A percentile compares a stretch with the other conserved stretches of the same genome.
Evolutionary conservation across 2,888 invertebrate species (phyloP).

Genomic region (Aelia acuminata): DNA sequence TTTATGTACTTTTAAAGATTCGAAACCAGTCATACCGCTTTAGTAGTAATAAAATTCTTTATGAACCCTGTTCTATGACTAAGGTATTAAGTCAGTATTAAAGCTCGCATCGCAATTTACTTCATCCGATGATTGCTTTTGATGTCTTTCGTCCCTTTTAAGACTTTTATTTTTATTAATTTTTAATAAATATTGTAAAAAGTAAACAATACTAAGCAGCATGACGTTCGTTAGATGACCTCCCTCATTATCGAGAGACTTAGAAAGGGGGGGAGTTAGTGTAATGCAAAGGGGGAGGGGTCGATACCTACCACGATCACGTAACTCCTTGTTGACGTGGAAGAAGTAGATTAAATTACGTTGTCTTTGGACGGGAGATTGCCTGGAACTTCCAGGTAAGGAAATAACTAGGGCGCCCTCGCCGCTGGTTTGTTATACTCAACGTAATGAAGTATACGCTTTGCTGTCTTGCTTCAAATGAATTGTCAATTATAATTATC

Average conservation of each 20-base stretch:
- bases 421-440: neutral
- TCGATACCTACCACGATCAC: neutral
- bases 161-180: too few species aligned
- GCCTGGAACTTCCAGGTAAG: neutral
- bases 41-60: neutral
- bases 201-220: too few species aligned
- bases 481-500: neutral
- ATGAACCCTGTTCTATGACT: neutral
- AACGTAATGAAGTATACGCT: too few species aligned
- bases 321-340: neutral
- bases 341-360: neutral
- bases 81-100: neutral
- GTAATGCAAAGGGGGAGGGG: neutral
- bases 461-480: neutral
- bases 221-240: too few species aligned
- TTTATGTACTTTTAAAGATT: neutral
- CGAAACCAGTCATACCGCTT: neutral
- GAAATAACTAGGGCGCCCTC: neutral
- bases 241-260: neutral
- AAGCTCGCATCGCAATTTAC: neutral
- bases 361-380: neutral
- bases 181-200: too few species aligned
- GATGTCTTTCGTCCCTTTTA: too few species aligned
- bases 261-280: neutral
- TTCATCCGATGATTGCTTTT: too few species aligned